Conservation (phyloP, 2,888 invertebrate species). For the Calliscelio sp. region DNA sequence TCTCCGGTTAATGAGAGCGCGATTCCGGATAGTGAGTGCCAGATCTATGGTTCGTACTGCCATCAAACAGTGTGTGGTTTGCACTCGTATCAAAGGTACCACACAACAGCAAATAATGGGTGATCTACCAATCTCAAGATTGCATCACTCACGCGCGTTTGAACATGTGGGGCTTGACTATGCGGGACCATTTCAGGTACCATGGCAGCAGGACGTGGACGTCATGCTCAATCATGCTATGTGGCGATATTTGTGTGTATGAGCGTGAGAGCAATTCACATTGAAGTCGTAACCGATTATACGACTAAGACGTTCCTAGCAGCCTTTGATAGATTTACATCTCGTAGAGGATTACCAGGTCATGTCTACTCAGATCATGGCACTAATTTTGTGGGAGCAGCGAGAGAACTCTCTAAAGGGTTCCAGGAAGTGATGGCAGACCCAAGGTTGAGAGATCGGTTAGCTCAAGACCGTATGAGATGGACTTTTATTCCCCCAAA, state of each 20-base stretch:
- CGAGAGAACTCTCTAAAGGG: background rate
- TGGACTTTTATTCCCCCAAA: background rate
- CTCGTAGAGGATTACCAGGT: slow-evolving; percentile 6
- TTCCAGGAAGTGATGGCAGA: background rate
- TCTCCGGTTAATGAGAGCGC: background rate
- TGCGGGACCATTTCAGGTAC: background rate
- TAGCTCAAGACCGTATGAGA: background rate
- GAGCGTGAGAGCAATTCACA: background rate
- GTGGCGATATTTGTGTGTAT: background rate
- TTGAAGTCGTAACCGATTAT: background rate
- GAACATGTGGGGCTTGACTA: background rate
- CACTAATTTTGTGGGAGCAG: slow-evolving; percentile 30
- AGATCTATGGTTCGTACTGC: background rate
- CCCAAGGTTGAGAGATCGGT: background rate
- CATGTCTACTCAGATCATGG: background rate
- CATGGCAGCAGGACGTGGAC: background rate
- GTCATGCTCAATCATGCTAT: background rate
- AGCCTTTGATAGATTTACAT: background rate
- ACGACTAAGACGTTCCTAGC: background rate
- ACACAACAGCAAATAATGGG: slow-evolving; percentile 7
- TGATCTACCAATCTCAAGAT: background rate
- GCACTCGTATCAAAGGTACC: background rate
- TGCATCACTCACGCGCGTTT: background rate
- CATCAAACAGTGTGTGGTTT: background rate
- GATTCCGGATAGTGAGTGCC: background rate